Base-by-base conservation (phyloP, 2,888 invertebrate genomes). In the Caenorhabditis parvicauda region DNA sequence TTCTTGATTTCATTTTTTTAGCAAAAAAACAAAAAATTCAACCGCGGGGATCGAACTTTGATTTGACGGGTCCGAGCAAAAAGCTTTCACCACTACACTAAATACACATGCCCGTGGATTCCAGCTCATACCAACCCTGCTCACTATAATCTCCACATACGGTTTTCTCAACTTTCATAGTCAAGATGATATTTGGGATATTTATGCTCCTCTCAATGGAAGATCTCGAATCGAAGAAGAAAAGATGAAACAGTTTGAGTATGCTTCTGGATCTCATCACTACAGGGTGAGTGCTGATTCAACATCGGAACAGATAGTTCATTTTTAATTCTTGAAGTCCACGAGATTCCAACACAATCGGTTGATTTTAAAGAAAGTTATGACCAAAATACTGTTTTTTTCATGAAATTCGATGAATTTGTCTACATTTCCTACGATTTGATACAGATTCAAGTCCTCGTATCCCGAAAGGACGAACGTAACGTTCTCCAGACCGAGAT, bases 121-220 rank as follows among this genome's bases (percentile, higher is more conserved):
- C 43, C 59, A 77, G 77, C 60, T 78, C 7, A 46, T 79, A 0
- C 78, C 78, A 0, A 46, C 66, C 17, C 35, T 77, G 12, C 38
- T 74, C 38, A 78, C 78, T 2, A 58, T 76, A 7, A 42, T 77
- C 47, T 73, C 75, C n/a, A 67, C 70, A 2, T 67, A 75, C 41
- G 78, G 78, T 17, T 69, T 75, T 29, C 49, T 67, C 7, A 70
- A 56, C 42, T 78, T 78, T 58, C 72, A 72, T 58, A 67, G 67
- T 48, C 64, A 78, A 53, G 76, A 78, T 57, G 76, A 78, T 54
- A 78, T 78, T 58, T 78, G 78, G 78, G 78, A 78, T 61, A 78
- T 79, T 51, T 78, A 78, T 58, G 70, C 78, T 4, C 78, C 78
- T 22, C 52, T 70, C 6, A 73, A 78, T 48, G 77, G 77, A 6